These are phyloP conservation scores for Psix sp. DNA, from an alignment of 1,140 invertebrate genomes.

Conservation along the genomic window DNA sequence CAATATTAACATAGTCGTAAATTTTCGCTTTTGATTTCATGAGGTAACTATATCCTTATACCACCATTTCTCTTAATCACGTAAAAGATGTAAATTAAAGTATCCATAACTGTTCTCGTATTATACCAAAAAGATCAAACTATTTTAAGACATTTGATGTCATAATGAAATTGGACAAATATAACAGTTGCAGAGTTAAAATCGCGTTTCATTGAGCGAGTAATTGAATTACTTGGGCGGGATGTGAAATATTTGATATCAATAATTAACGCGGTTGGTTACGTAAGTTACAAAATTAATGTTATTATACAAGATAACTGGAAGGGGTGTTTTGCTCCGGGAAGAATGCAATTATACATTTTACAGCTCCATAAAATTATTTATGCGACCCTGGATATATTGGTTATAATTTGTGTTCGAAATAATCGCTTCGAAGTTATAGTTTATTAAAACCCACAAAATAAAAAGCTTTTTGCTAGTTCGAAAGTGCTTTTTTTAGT, in stretches of 20 bases:
- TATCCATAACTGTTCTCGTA: conserved; percentile 12
- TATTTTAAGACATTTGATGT: conserved; percentile 20
- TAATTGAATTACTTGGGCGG: conserved; percentile 41
- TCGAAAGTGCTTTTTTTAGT: too few relatives aligned
- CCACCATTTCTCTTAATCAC: background rate
- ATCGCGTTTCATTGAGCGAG: conserved; percentile 20
- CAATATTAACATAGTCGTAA: too few relatives aligned
- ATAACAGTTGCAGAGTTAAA: conserved; percentile 25
- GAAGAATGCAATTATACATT: too few relatives aligned
- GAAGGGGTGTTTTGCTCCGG: conserved; percentile 20
- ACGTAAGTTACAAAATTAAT: conserved; percentile 45
- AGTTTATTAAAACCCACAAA: too few relatives aligned
- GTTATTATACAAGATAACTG: conserved; percentile 38
- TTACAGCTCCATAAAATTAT: too few relatives aligned
- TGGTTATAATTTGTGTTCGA: too few relatives aligned
- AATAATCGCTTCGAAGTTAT: too few relatives aligned
- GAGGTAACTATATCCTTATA: too few relatives aligned
- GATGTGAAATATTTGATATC: conserved; percentile 35
- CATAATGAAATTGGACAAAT: conserved; percentile 22
- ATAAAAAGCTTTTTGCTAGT: too few relatives aligned
- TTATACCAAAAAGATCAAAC: conserved; percentile 18
- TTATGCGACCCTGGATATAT: too few relatives aligned
- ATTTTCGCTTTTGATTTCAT: too few relatives aligned
- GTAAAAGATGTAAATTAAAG: too few relatives aligned
- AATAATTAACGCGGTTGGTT: conserved; percentile 50